Base-by-base conservation (phyloP, 2,888 invertebrate genomes). In the Zygothrica quintamaculata region DNA sequence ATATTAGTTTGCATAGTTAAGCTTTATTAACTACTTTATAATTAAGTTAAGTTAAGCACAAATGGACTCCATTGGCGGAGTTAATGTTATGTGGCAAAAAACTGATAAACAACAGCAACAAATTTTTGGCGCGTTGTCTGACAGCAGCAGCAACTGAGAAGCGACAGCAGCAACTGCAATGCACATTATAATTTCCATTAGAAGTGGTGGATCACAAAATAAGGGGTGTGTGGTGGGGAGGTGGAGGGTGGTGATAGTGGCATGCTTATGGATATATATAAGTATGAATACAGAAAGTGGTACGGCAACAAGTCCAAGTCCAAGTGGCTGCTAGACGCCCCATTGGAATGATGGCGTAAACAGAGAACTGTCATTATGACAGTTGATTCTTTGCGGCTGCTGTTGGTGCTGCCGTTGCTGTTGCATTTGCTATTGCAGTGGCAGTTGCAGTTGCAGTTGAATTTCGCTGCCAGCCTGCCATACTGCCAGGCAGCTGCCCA, bases 301-400 rank as follows among this genome's bases (percentile, higher is more conserved):
- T 34, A 44, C 39, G 61, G 64, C 72, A 82, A 70, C 77, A 84
- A 74, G 76, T 77, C 84, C 76, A 78, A 77, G 72, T 65, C 70
- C 74, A 81, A 81, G 68, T 78, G 77, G 82, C 76, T 59, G 59
- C 44, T 37, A 22, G 16, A 36, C 46, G 16, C 48, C 48, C 53
- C 50, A 66, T 69, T 62, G 44, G 58, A 59, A 59, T 74, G 77
- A 80, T 80, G 84, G 84, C 77, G 84, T 79, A 77, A 82, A 79
- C 85, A 73, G 77, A 77, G 84, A 84, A 84, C 84, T 84, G 84
- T 84, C 85, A 84, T 84, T 84, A 84, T 84, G 84, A 84, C 84
- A 84, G 84, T 84, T 84, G 84, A 82, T 80, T 80, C 80, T 80
- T 82, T 71, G 76, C 46, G 62, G 66, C 64, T 61, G 76, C 57